A percentile compares a stretch with the other conserved stretches of the same genome.
Conservation (phyloP, 1,140 invertebrate species). For the Drosophila baimaii region DNA sequence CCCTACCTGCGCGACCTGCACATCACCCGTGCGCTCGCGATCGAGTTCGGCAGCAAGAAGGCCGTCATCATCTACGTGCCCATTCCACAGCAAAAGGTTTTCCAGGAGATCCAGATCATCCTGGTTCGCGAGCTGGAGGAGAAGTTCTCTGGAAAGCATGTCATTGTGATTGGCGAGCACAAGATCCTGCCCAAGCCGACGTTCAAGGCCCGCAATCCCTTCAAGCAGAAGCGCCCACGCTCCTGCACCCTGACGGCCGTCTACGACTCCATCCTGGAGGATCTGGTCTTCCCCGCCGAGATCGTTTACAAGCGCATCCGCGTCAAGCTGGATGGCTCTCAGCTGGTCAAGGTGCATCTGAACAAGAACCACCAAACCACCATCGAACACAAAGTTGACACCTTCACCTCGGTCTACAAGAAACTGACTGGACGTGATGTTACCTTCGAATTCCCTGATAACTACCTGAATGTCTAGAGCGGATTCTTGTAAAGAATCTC, state of each 20-base stretch:
- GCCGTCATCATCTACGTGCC: constrained; percentile 99
- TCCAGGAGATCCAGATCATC: constrained; percentile 98
- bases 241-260: constrained; percentile 97
- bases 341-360: constrained; percentile 98
- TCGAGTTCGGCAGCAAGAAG: constrained; percentile 97
- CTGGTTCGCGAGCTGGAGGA: constrained; percentile 99
- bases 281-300: constrained; percentile 99
- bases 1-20: constrained; percentile 97
- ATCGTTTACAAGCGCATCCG: constrained; percentile 99
- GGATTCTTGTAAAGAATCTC: constrained; percentile 57
- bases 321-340: constrained; percentile 97
- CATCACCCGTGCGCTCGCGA: constrained; percentile 98
- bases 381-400: constrained; percentile 99
- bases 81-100: constrained; percentile 97
- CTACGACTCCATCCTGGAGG: constrained; percentile 98
- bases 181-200: constrained; percentile 99
- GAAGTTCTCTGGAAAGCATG: constrained; percentile 99
- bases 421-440: constrained; percentile 99
- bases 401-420: constrained; percentile 99
- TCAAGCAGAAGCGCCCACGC: constrained; percentile 99
- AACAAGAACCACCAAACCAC: constrained; percentile 99
- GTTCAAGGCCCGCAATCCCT: constrained; percentile 95
- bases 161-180: constrained; percentile 98
- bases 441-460: constrained; percentile 99
- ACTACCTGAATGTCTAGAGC: constrained; percentile 91